A percentile compares a stretch with the other conserved stretches of the same genome.
Evolutionary conservation across 2,113 vertebrate species (phyloP).

Genomic region (Lichenostomus cassidix): DNA sequence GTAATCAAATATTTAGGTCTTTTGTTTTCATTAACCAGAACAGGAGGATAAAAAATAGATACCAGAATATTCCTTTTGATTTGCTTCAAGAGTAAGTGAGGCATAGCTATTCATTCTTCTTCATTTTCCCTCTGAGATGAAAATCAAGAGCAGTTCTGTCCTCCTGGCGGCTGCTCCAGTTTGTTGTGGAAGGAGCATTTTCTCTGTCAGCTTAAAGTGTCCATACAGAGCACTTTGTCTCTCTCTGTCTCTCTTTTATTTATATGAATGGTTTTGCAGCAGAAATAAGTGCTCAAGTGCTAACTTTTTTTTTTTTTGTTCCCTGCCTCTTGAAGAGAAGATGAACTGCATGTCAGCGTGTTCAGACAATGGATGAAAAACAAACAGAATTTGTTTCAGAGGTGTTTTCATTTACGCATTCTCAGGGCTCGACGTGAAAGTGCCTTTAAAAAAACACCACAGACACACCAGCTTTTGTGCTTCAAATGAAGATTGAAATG

Average conservation of each 20-base stretch:
- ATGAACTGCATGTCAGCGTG: neutral
- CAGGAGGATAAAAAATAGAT: constrained; percentile 62
- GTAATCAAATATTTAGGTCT: constrained; percentile 71
- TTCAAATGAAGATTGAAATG: constrained; percentile 25
- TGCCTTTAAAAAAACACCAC: neutral
- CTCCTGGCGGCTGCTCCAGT: neutral
- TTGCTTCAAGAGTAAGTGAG: constrained; percentile 68
- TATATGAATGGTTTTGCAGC: constrained; percentile 49
- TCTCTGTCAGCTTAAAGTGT: constrained; percentile 52
- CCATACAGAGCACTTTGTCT: constrained; percentile 41
- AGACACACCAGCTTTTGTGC: neutral
- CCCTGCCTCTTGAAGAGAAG: neutral
- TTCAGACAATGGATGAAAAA: constrained; percentile 17
- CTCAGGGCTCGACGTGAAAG: neutral
- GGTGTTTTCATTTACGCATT: neutral
- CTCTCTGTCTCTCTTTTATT: constrained; percentile 49
- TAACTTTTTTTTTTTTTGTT: neutral
- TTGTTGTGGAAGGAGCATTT: constrained; percentile 35
- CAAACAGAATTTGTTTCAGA: constrained; percentile 38
- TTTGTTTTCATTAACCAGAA: constrained; percentile 71
- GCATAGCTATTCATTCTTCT: constrained; percentile 65
- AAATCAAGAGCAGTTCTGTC: neutral
- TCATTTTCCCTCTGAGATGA: constrained; percentile 59
- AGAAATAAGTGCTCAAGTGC: constrained; percentile 51
- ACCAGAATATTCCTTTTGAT: constrained; percentile 62